A percentile compares a stretch with the other conserved stretches of the same genome.
Evolutionary conservation across 2,113 vertebrate genomes (phyloP).

Genomic region (Isurus oxyrinchus): DNA sequence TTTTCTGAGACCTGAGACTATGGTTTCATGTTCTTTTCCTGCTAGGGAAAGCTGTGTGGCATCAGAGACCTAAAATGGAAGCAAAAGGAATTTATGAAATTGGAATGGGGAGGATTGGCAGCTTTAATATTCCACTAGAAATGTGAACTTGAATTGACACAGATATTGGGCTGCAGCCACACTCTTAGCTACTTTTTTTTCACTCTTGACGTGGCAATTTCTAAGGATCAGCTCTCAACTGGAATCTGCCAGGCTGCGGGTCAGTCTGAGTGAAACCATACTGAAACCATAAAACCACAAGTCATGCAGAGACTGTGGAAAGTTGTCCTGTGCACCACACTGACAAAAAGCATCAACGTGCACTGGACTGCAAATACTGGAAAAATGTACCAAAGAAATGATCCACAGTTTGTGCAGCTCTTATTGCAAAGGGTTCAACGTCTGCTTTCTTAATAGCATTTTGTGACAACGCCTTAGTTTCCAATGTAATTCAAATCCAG

Average conservation of each 20-base stretch:
- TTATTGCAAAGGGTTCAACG: background rate
- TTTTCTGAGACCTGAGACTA: background rate
- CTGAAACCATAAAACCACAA: background rate
- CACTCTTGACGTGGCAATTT: constrained; percentile 11
- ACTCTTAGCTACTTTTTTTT: background rate
- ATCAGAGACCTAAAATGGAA: background rate
- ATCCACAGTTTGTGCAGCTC: background rate
- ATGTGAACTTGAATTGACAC: constrained; percentile 33
- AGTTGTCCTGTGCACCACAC: background rate
- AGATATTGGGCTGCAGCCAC: constrained; percentile 3
- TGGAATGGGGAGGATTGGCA: background rate
- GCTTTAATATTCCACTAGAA: constrained; percentile 1
- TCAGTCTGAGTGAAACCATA: constrained; percentile 4
- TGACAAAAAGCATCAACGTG: background rate
- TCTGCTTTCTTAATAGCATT: background rate
- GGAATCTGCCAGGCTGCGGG: background rate
- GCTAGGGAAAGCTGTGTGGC: background rate
- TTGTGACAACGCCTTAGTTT: no score
- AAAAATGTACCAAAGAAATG: background rate
- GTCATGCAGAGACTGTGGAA: background rate
- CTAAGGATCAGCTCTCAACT: background rate
- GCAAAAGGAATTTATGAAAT: background rate
- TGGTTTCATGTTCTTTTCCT: background rate
- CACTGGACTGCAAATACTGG: background rate
- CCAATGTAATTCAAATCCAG: background rate